These are phyloP conservation scores for Gila orcuttii DNA, from an alignment of 2,113 vertebrate species.

Conservation along the genomic window DNA sequence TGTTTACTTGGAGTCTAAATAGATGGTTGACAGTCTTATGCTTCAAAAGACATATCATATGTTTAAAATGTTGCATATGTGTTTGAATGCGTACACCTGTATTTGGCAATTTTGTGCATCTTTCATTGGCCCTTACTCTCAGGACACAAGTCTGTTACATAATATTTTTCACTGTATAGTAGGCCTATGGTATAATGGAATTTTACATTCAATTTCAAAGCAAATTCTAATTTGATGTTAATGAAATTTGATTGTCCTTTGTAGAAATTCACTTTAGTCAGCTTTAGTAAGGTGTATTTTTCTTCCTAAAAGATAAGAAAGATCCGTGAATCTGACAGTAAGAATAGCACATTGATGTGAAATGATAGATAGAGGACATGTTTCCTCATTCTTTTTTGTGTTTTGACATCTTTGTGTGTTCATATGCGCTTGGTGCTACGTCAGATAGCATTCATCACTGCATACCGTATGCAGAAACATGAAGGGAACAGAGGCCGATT, in stretches of 20 bases:
- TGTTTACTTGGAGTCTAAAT: neutral
- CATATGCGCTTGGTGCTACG: neutral
- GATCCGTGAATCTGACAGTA: neutral
- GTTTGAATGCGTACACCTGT: conserved; percentile 53
- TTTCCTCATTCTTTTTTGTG: neutral
- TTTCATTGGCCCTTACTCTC: conserved; percentile 50
- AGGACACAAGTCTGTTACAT: conserved; percentile 53
- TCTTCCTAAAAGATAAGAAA: neutral
- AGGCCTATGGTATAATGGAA: neutral
- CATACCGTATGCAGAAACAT: neutral
- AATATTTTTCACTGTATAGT: conserved; percentile 50
- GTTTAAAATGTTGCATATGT: neutral
- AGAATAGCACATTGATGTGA: neutral
- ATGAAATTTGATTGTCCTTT: neutral
- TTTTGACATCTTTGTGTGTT: neutral
- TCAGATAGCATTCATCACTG: neutral
- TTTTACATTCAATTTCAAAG: neutral
- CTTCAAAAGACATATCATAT: neutral
- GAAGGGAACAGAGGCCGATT: conserved; percentile 36
- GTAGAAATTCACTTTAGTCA: neutral
- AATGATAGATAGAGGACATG: neutral
- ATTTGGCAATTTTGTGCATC: conserved; percentile 15
- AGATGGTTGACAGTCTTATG: neutral
- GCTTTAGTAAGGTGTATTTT: neutral
- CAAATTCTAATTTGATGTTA: neutral